Conservation (phyloP, 2,888 invertebrate genomes). For the Melieria crassipennis region DNA sequence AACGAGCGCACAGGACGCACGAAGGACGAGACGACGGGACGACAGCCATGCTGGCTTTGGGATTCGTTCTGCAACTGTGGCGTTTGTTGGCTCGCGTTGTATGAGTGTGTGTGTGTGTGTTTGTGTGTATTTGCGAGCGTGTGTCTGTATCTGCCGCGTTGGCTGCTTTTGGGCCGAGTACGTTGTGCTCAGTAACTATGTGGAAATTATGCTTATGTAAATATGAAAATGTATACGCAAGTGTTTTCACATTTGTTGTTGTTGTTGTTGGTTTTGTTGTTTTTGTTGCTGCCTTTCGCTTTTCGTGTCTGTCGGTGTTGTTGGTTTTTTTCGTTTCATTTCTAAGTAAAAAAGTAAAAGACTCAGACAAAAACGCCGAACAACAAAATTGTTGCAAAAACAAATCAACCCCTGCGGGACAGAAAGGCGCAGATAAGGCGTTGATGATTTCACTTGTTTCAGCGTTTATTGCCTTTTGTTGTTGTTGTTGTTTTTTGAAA, state of each 20-base stretch:
- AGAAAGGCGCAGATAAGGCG: too few relatives aligned
- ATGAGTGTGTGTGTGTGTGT: neutral
- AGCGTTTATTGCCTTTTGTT: too few relatives aligned
- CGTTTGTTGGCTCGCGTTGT: neutral
- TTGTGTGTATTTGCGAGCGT: constrained; percentile 1
- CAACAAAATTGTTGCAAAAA: neutral
- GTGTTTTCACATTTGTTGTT: neutral
- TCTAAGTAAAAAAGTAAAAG: too few relatives aligned
- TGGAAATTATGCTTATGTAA: constrained; percentile 60
- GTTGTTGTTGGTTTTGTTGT: neutral
- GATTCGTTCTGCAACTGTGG: too few relatives aligned
- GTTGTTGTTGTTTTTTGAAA: too few relatives aligned
- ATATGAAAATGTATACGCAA: constrained; percentile 46
- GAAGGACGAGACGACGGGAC: neutral
- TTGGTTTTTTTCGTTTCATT: too few relatives aligned
- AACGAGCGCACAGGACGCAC: neutral
- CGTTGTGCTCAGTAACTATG: constrained; percentile 52
- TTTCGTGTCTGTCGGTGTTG: too few relatives aligned
- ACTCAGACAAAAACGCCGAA: too few relatives aligned
- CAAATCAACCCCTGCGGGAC: neutral
- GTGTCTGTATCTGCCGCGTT: constrained; percentile 28
- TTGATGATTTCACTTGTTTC: too few relatives aligned
- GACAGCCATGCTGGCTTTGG: neutral
- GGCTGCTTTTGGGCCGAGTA: constrained; percentile 11
- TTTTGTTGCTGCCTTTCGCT: too few relatives aligned